These are phyloP conservation scores for Pedicia rivosa DNA, from an alignment of 2,888 invertebrate species.

Conservation along the genomic window DNA sequence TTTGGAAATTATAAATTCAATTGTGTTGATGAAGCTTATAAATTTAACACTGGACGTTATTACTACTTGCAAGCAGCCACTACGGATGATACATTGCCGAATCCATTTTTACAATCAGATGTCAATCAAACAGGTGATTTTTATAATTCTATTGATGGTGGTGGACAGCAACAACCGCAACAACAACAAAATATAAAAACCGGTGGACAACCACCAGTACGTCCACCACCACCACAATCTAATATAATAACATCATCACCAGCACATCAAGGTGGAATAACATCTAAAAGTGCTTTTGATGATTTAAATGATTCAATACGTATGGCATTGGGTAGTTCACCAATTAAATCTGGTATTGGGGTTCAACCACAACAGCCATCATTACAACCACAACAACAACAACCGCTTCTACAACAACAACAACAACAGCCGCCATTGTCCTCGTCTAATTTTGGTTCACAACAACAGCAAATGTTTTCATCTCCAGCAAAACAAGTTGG, in stretches of 20 bases:
- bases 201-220: constrained; percentile 26
- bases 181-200: constrained; percentile 1
- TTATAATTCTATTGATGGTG: constrained; percentile 1
- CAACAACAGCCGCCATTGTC: constrained; percentile 11
- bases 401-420: constrained; percentile 9
- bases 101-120: constrained; percentile 27
- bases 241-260: constrained; percentile 9
- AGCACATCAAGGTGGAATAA: constrained; percentile 11
- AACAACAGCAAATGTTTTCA: neutral
- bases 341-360: constrained; percentile 25
- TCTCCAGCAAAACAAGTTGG: constrained; percentile 9
- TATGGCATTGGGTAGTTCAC: constrained; percentile 48
- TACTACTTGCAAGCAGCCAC: constrained; percentile 15
- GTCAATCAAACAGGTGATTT: constrained; percentile 5
- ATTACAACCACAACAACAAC: constrained; percentile 11
- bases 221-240: constrained; percentile 31
- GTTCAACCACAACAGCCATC: constrained; percentile 8
- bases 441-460: constrained; percentile 2
- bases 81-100: constrained; percentile 21
- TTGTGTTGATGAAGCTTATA: neutral
- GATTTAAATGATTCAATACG: constrained; percentile 52
- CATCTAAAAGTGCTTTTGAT: constrained; percentile 47
- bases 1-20: no score
- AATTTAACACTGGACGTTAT: neutral
- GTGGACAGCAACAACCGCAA: no score